These are phyloP conservation scores for Protodeltote pygarga DNA, from an alignment of 2,888 invertebrate genomes.

Conservation along the genomic window DNA sequence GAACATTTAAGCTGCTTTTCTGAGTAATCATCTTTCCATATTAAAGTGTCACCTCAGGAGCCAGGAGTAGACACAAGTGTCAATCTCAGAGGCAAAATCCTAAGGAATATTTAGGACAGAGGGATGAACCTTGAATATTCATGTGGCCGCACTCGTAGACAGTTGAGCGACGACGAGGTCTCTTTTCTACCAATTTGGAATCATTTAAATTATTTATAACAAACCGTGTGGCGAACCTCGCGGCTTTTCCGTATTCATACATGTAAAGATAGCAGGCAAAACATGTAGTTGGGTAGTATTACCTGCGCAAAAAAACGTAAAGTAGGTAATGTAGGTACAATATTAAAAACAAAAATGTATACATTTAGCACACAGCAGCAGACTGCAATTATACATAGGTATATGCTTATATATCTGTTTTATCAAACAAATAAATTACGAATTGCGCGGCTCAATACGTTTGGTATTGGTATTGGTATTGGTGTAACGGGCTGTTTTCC, in stretches of 20 bases:
- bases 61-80: constrained; percentile 53
- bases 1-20: constrained; percentile 32
- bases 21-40: constrained; percentile 20
- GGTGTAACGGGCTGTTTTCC: too few relatives aligned
- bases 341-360: too few relatives aligned
- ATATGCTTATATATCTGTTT: too few relatives aligned
- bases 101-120: constrained; percentile 53
- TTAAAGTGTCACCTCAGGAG: constrained; percentile 48
- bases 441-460: too few relatives aligned
- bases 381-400: too few relatives aligned
- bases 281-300: too few relatives aligned
- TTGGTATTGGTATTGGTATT: too few relatives aligned
- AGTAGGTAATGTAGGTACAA: too few relatives aligned
- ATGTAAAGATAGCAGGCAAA: too few relatives aligned
- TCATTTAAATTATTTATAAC: constrained; percentile 62
- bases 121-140: constrained; percentile 68
- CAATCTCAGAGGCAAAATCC: constrained; percentile 53
- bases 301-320: too few relatives aligned
- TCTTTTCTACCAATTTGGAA: constrained; percentile 58
- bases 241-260: constrained; percentile 15
- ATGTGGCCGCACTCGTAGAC: constrained; percentile 62
- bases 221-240: constrained; percentile 23
- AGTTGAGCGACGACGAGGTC: constrained; percentile 55
- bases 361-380: too few relatives aligned
- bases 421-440: too few relatives aligned